A percentile compares a stretch with the other conserved stretches of the same genome.
These are phyloP conservation scores for Neria commutata DNA, from an alignment of 2,888 invertebrate genomes.

Conservation along the genomic window DNA sequence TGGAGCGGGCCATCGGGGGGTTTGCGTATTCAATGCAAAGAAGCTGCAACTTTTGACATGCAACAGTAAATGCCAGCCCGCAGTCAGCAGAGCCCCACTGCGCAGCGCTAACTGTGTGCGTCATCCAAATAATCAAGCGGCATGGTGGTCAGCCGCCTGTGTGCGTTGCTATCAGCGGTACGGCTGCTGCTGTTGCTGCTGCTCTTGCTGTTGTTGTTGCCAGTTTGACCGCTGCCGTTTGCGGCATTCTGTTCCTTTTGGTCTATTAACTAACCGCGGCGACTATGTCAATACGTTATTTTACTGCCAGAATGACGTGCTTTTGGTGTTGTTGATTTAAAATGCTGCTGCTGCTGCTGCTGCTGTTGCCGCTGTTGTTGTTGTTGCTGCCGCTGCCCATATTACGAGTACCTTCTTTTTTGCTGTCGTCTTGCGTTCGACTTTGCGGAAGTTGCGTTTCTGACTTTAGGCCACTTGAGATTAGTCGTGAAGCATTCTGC, in stretches of 20 bases:
- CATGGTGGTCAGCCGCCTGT: no score
- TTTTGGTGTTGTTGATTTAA: not conserved
- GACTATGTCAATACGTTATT: not conserved
- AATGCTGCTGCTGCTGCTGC: not conserved
- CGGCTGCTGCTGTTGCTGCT: not conserved
- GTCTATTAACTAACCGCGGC: slow-evolving; percentile 1
- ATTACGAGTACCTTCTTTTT: not conserved
- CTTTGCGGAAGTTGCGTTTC: slow-evolving; percentile 16
- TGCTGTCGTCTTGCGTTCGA: no score
- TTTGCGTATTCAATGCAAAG: not conserved
- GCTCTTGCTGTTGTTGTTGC: not conserved
- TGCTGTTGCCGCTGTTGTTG: not conserved
- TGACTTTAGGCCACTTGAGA: not conserved
- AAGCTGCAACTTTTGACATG: not conserved
- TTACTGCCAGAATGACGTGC: not conserved
- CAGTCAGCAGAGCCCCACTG: no score
- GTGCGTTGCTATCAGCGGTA: not conserved
- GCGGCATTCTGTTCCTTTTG: not conserved
- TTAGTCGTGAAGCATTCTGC: no score
- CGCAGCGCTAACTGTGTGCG: not conserved
- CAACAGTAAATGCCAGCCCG: not conserved
- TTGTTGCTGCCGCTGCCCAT: not conserved
- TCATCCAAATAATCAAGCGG: not conserved
- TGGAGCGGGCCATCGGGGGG: no score
- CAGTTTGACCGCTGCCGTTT: not conserved